A percentile compares a stretch with the other conserved stretches of the same genome.
Conservation (phyloP, 53 echinoderm and acorn worm species). For the Patiria pectinifera region DNA sequence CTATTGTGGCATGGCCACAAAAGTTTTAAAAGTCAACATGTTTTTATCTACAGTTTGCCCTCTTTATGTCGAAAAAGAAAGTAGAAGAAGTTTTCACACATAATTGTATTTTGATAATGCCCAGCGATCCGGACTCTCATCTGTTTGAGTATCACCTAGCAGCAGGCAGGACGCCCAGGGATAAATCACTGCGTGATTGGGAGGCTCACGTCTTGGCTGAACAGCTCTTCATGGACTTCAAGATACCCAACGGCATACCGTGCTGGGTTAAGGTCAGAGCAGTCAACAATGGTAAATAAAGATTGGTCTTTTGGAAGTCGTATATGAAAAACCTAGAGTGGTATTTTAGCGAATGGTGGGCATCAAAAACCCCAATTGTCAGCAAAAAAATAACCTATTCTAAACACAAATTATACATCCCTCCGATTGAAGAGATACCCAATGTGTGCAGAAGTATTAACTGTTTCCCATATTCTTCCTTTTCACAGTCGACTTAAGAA, state of each 20-base stretch:
- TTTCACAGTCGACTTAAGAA: conserved; percentile 60
- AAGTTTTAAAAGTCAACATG: no score
- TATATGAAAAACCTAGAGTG: no score
- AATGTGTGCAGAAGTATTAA: not conserved
- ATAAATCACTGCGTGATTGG: conserved; percentile 67
- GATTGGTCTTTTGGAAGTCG: no score
- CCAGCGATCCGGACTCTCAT: conserved; percentile 57
- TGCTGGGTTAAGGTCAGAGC: conserved; percentile 70
- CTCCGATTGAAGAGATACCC: not conserved
- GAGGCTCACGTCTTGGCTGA: conserved; percentile 14
- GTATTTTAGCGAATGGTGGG: no score
- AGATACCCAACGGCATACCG: conserved; percentile 69
- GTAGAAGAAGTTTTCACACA: no score
- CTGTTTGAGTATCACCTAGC: conserved; percentile 55
- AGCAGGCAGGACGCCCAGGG: conserved; percentile 41
- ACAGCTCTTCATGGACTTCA: conserved; percentile 37
- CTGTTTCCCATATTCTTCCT: no score
- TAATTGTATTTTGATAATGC: not conserved
- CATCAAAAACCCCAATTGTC: no score
- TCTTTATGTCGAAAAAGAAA: no score
- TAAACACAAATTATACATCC: not conserved
- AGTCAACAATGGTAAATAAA: conserved; percentile 68
- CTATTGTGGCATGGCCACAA: no score
- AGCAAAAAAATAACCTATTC: no score
- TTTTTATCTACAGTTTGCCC: no score